Conservation (phyloP, 2,888 invertebrate species). For the Andrena flavipes region DNA sequence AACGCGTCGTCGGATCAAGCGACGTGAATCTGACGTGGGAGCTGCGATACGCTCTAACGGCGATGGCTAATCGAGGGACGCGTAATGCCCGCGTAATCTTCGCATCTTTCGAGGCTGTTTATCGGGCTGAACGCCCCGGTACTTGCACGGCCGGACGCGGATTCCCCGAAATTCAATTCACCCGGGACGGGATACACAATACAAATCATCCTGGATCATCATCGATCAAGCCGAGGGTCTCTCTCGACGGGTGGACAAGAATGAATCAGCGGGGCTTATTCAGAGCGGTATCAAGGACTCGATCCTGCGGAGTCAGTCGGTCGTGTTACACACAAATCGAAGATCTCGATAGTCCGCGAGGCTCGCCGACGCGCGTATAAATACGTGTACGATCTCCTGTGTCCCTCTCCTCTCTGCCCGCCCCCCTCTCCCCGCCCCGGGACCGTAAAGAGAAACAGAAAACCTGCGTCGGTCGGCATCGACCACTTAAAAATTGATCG, state of each 20-base stretch:
- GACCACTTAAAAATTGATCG: conserved; percentile 74
- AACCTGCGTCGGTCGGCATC: conserved; percentile 23
- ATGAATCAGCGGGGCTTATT: conserved; percentile 73
- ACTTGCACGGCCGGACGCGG: conserved; percentile 30
- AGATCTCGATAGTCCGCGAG: conserved; percentile 53
- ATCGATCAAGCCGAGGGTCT: conserved; percentile 70
- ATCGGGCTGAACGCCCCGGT: conserved; percentile 10
- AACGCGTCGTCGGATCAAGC: conserved; percentile 16
- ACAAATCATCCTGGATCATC: conserved; percentile 71
- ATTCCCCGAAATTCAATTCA: conserved; percentile 67
- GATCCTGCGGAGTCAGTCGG: conserved; percentile 61
- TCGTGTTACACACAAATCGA: conserved; percentile 63
- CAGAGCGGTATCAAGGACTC: conserved; percentile 54
- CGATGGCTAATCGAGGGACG: conserved; percentile 54
- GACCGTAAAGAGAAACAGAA: conserved; percentile 42
- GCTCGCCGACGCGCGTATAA: conserved; percentile 42
- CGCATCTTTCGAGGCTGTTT: conserved; percentile 34
- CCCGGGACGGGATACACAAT: conserved; percentile 57
- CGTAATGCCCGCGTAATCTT: conserved; percentile 53
- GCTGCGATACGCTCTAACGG: conserved; percentile 28
- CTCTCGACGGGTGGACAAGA: conserved; percentile 64
- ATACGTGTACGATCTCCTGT: conserved; percentile 27
- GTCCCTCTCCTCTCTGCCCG: neutral
- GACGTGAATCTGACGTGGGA: conserved; percentile 1
- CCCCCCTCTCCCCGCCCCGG: neutral